phyloP scores from a whole-genome alignment of 2,888 invertebrate species.

The Parnassius smintheus region DNA sequence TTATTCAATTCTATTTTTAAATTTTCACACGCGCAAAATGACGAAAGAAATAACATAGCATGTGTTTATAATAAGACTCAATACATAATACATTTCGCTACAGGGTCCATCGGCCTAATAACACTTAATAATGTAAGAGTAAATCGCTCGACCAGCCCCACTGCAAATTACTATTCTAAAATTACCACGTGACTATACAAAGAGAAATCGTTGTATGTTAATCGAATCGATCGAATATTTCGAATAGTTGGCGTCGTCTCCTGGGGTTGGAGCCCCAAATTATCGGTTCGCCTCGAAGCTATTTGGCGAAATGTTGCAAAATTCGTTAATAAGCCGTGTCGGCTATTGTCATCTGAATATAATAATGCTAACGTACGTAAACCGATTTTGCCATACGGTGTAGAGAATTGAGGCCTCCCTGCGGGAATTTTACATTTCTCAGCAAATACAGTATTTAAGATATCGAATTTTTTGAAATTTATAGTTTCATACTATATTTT shows the following conservation, averaged over 20 bases:
- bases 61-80: constrained; percentile 5
- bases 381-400: constrained; percentile 57
- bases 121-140: constrained; percentile 22
- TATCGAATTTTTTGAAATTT: background rate
- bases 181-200: constrained; percentile 30
- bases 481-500: no score
- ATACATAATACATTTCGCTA: constrained; percentile 19
- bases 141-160: constrained; percentile 4
- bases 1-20: background rate
- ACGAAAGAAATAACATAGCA: background rate
- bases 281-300: constrained; percentile 71
- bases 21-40: constrained; percentile 8
- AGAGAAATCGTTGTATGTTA: constrained; percentile 61
- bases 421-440: constrained; percentile 33
- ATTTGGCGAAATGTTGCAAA: constrained; percentile 64
- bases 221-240: constrained; percentile 50
- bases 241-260: constrained; percentile 44
- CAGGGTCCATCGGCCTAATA: constrained; percentile 11
- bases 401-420: constrained; percentile 29
- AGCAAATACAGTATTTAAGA: constrained; percentile 5
- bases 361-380: constrained; percentile 47
- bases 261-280: constrained; percentile 62
- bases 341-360: constrained; percentile 54
- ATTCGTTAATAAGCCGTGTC: constrained; percentile 71
- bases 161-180: constrained; percentile 26